These are phyloP conservation scores for Atractosteus spatula DNA, from an alignment of 2,113 vertebrate genomes.

Conservation along the genomic window DNA sequence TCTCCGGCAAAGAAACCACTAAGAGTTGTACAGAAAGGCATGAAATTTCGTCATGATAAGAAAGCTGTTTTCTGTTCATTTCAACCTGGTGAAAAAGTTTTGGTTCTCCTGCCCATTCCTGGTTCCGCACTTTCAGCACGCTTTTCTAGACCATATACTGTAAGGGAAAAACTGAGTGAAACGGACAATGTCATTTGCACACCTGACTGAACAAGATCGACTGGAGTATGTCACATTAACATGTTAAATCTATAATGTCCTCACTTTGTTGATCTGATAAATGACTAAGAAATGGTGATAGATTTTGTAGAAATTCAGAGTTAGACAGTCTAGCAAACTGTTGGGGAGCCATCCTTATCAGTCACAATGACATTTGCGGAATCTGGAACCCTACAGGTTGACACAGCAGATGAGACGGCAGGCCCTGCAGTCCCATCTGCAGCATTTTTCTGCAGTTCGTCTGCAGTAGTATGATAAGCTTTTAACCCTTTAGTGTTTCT, in stretches of 20 bases:
- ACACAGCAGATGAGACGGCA: background rate
- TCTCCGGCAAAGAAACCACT: too few relatives aligned
- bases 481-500: conserved; percentile 1
- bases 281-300: background rate
- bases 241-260: background rate
- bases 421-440: too few relatives aligned
- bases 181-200: background rate
- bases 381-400: too few relatives aligned
- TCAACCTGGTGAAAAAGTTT: too few relatives aligned
- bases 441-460: background rate
- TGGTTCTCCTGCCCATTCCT: too few relatives aligned
- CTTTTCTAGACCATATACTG: background rate
- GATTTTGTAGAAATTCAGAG: background rate
- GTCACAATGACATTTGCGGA: too few relatives aligned
- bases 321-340: background rate
- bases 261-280: background rate
- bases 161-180: background rate
- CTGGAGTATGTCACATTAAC: too few relatives aligned
- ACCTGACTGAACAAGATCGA: background rate
- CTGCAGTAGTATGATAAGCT: background rate
- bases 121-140: too few relatives aligned
- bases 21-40: too few relatives aligned
- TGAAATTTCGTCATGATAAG: too few relatives aligned
- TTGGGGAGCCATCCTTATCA: conserved; percentile 1
- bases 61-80: too few relatives aligned